These are phyloP conservation scores for Hypanus sabinus DNA, from an alignment of 2,113 vertebrate genomes.

Conservation along the genomic window DNA sequence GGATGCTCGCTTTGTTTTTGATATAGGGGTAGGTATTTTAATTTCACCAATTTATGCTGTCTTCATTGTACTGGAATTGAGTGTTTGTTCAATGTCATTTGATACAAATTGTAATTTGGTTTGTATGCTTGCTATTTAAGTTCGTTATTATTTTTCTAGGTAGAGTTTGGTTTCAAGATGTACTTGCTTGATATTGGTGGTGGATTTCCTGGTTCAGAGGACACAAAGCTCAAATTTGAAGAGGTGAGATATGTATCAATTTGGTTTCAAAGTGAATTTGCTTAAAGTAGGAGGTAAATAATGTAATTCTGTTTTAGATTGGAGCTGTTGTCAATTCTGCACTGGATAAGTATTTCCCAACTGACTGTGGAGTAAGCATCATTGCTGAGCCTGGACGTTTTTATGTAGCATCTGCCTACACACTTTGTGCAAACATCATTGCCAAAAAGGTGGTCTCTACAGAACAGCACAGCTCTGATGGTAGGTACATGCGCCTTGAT, in stretches of 20 bases:
- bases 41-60: background rate
- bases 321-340: slow-evolving; percentile 81
- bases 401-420: slow-evolving; percentile 91
- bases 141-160: slow-evolving; percentile 50
- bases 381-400: slow-evolving; percentile 93
- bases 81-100: background rate
- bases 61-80: background rate
- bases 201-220: slow-evolving; percentile 93
- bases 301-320: slow-evolving; percentile 57
- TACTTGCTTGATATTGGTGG: slow-evolving; percentile 89
- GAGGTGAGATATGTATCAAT: slow-evolving; percentile 61
- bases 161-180: slow-evolving; percentile 84
- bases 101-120: background rate
- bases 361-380: slow-evolving; percentile 69
- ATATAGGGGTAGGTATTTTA: slow-evolving; percentile 78
- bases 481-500: slow-evolving; percentile 42
- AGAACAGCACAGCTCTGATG: slow-evolving; percentile 74
- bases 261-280: background rate
- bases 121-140: background rate
- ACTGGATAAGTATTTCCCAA: slow-evolving; percentile 87
- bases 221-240: slow-evolving; percentile 87
- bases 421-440: slow-evolving; percentile 88
- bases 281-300: background rate
- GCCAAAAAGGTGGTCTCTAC: slow-evolving; percentile 86
- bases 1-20: slow-evolving; percentile 87